Evolutionary conservation across 2,113 vertebrate genomes (phyloP), one percentile per base, ranked within the genome.

Genomic region (Pipra filicauda): DNA sequence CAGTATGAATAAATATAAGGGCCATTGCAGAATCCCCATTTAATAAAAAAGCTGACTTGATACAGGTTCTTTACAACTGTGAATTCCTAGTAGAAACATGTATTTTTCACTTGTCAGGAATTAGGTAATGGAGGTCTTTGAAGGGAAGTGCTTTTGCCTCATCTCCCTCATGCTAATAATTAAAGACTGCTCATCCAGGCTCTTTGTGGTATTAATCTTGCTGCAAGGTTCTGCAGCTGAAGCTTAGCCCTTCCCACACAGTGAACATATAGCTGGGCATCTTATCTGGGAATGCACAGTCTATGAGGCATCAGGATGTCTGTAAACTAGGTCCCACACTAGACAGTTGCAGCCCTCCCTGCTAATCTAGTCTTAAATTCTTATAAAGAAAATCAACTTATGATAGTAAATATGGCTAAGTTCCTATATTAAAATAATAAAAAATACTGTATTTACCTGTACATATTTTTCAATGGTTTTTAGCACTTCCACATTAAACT

Each of bases 391-490:
- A 71, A 85, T 33, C 17, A 67, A 17, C 2, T 90, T 58, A n/a
- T 0, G 3, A 33, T 3, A 71, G 30, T 18, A 80, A 80, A 70
- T 33, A 81, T 49, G 55, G 13, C 27, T 55, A 71, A 74, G 19
- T 72, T 80, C 28, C 74, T 58, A 5, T 8, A 48, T 28, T 37
- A 78, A 88, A 61, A 77, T 17, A 51, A 69, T 66, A 54, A 58
- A 54, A 17, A 12, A 85, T 57, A 52, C 2, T 16, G 15, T 57
- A 95, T 97, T 98, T 92, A 99, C 99, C 97, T 99, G 99, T 26
- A 99, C 98, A 8, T 99, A 99, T 98, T 99, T 99, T 97, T 99
- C 99, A 82, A 99, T 99, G 78, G 98, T 99, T 96, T 99, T 99
- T 67, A 99, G 98, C 87, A 99, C 99, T 96, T 99, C 99, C 92